A percentile compares a stretch with the other conserved stretches of the same genome.
Conservation (phyloP, 2,113 vertebrate genomes). For the Mus spicilegus region DNA sequence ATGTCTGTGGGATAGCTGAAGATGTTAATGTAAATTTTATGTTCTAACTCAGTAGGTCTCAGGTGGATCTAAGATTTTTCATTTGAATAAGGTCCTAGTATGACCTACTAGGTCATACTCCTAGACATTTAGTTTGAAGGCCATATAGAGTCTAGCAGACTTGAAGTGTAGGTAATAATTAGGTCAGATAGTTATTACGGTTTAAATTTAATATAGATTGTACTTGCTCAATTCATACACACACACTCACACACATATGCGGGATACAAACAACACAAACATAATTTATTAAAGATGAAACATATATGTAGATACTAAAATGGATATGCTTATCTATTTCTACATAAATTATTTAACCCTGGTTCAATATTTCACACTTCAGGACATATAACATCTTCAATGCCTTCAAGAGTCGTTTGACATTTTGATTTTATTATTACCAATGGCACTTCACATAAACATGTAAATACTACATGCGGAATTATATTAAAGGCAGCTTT, state of each 20-base stretch:
- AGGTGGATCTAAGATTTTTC: not conserved
- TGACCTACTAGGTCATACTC: too few species aligned
- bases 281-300: not conserved
- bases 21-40: not conserved
- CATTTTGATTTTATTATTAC: not conserved
- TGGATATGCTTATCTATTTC: not conserved
- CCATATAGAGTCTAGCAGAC: not conserved
- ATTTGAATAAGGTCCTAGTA: not conserved
- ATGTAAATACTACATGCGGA: not conserved
- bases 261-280: not conserved
- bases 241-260: not conserved
- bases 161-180: not conserved
- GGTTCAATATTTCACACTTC: not conserved
- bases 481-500: not conserved
- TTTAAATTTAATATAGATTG: not conserved
- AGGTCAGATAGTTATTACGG: not conserved
- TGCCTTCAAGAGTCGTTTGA: not conserved
- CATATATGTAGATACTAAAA: not conserved
- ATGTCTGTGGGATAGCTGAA: not conserved
- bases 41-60: not conserved
- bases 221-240: not conserved
- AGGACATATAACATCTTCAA: not conserved
- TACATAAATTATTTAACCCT: not conserved
- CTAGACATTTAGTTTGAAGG: not conserved
- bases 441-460: not conserved